Percentiles rank a stretch among this genome's conserved stretches.
Evolutionary conservation across 2,888 invertebrate species (phyloP).

Genomic region (Subacronicta megacephala): DNA sequence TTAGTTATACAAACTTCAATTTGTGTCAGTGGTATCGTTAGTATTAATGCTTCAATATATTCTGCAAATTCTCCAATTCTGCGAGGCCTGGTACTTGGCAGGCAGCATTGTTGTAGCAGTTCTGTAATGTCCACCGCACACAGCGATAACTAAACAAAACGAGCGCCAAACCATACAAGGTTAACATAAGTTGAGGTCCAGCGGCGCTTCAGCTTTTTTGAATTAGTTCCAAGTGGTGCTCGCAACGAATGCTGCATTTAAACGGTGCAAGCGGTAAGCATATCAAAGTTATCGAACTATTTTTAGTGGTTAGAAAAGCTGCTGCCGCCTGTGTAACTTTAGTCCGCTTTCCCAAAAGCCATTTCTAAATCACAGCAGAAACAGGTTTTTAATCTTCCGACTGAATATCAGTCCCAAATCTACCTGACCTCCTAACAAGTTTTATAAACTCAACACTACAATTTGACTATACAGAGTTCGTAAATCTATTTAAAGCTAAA

Average conservation of each 20-base stretch:
- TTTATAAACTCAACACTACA: conserved; percentile 12
- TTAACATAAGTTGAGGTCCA: conserved; percentile 33
- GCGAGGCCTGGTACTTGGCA: too few relatives aligned
- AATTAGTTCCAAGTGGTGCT: conserved; percentile 62
- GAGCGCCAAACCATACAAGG: conserved; percentile 34
- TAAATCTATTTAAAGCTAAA: conserved; percentile 35
- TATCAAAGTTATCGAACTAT: too few relatives aligned
- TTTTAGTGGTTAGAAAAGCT: not conserved
- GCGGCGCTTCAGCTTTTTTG: conserved; percentile 62
- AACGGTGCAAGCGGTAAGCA: conserved; percentile 8
- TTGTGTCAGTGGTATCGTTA: too few relatives aligned
- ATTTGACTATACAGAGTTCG: conserved; percentile 21
- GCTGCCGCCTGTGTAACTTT: not conserved
- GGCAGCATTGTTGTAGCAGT: too few relatives aligned
- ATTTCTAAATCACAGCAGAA: too few relatives aligned
- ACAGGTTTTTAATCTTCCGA: too few relatives aligned
- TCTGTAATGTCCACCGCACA: too few relatives aligned
- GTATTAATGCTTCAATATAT: not conserved
- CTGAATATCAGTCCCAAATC: too few relatives aligned
- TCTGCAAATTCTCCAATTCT: too few relatives aligned
- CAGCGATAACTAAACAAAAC: conserved; percentile 25
- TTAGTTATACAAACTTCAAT: too few relatives aligned
- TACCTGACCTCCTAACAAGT: not conserved
- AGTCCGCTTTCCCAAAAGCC: not conserved
- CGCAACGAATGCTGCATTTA: conserved; percentile 31